Base-by-base conservation (phyloP, 2,888 invertebrate genomes). In the Thymelicus sylvestris region DNA sequence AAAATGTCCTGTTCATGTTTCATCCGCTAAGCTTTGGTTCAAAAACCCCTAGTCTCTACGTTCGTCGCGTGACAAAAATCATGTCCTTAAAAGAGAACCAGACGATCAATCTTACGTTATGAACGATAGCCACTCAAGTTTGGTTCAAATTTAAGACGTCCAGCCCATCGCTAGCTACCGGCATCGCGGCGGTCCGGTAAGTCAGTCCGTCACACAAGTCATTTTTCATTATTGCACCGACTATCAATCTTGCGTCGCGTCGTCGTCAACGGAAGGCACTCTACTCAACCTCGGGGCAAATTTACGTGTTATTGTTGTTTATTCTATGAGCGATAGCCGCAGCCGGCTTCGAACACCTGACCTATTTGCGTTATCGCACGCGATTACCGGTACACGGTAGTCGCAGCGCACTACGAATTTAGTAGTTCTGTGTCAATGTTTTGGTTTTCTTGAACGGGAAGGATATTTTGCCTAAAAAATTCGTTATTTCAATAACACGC, bases 161-260 rank as follows among this genome's bases (percentile, higher is more conserved):
- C 19, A 19, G 24, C 24, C 24, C 24, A 48, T 52, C 10, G 57
- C 31, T 41, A 8, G 70, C 65, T 52, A n/a, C 65, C 60, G 65
- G 6, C n/a, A 24, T n/a, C n/a, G n/a, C n/a, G n/a, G n/a, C n/a
- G n/a, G 39, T 44, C 12, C 44, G 12, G 44, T 65, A 38, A 65
- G 8, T 70, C 50, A 31, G 50, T 31, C 52, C 15, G 65, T 60
- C 50, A 50, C 81, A 79, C 80, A 87, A 90, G 90, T 89, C 87
- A 91, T 91, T 91, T 91, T 90, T 92, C 91, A 92, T 91, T 91
- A 92, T 92, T 88, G 87, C 85, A 85, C 85, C 80, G 77, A 80
- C 90, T 83, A 93, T 93, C 92, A 90, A 93, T 92, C 92, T 87
- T 88, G 74, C 77, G 84, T 85, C 31, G 31, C 31, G 31, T 31